Evolutionary conservation across 2,113 vertebrate species (phyloP), one percentile per base, ranked within the genome.

Genomic region (Elachura formosa): DNA sequence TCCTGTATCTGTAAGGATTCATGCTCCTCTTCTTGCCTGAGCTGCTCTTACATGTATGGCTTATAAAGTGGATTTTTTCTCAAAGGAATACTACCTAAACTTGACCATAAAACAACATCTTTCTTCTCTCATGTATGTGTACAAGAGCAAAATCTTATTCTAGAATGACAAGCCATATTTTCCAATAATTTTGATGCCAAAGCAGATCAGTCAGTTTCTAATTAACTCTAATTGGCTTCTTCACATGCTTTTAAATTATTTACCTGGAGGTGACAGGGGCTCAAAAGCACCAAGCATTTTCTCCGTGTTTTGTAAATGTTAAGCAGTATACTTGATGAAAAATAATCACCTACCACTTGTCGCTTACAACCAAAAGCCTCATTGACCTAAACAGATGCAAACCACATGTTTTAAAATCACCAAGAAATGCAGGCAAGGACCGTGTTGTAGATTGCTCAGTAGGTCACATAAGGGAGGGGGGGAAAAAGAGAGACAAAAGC

Each of bases 141-240:
- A 63, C 19, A 52, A 61, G 45, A 96, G 36, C 26, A 80, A 89
- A 96, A 80, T 81, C 52, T 52, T 79, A 41, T 38, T 90, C 64
- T 64, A 75, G 84, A 76, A 85, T 71, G 26, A 75, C 14, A 83
- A 49, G 24, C 28, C 13, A 34, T 55, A 67, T 91, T 91, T 91
- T 84, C 59, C 23, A 45, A 77, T 74, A 48, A 61, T 77, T 90
- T 77, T 76, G 10, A 25, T 67, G 55, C 82, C 87, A 91, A 93
- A 92, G 78, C 67, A 94, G 82, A 96, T 95, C 87, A 94, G 73
- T 85, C 76, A 89, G 56, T 90, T 96, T 95, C 91, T 94, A 96
- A 87, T 96, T 96, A 97, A 80, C 38, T 76, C 71, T 96, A 96
- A 96, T 75, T 94, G 89, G 66, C 75, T 90, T 89, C 69, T 41